A percentile compares a stretch with the other conserved stretches of the same genome.
phyloP scores from a whole-genome alignment of 2,113 vertebrate species.

The Triplophysa dalaica region DNA sequence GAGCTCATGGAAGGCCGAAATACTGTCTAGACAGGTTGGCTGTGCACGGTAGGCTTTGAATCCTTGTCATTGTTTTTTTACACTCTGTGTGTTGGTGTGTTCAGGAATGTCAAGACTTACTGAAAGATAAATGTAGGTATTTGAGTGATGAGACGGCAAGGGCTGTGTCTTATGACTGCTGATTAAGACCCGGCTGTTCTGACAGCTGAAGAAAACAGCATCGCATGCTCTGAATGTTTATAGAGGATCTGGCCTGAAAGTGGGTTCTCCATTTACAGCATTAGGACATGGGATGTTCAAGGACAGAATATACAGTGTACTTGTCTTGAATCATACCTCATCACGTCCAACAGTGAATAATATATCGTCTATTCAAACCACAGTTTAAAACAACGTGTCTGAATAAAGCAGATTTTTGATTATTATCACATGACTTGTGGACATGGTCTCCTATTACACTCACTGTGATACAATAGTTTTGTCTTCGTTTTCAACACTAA shows the following conservation, averaged over 20 bases:
- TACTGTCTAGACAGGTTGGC: neutral
- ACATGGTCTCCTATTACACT: no score
- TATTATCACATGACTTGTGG: no score
- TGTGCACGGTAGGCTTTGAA: no score
- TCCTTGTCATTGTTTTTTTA: neutral
- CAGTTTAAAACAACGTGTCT: no score
- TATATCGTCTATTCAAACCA: no score
- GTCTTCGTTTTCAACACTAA: no score
- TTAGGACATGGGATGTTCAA: neutral
- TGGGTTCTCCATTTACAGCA: neutral
- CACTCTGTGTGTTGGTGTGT: neutral
- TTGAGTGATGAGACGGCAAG: constrained; percentile 1
- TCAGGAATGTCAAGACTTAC: neutral
- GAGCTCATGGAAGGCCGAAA: neutral
- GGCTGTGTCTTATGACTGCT: constrained; percentile 26
- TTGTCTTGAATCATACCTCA: neutral
- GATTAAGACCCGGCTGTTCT: neutral
- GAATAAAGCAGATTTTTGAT: no score
- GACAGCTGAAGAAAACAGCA: constrained; percentile 18
- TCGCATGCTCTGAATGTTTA: neutral
- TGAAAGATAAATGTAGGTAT: constrained; percentile 2
- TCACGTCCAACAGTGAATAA: no score
- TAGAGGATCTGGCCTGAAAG: neutral
- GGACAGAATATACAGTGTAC: neutral
- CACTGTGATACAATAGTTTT: no score